These are phyloP conservation scores for Eriocheir sinensis DNA, from an alignment of 1,140 invertebrate genomes.

Conservation along the genomic window DNA sequence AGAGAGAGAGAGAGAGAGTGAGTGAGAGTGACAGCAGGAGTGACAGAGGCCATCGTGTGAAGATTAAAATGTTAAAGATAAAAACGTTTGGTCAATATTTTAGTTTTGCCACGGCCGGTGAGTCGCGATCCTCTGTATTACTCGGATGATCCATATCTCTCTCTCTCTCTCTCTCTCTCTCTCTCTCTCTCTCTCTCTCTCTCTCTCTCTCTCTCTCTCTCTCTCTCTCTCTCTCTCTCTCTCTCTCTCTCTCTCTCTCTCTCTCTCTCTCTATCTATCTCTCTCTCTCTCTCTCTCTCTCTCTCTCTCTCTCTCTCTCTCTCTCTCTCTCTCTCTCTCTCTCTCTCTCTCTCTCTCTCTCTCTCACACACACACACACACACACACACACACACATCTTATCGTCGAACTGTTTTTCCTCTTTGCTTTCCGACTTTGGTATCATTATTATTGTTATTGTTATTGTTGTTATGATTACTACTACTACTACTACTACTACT, in stretches of 20 bases:
- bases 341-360: no score
- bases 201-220: no score
- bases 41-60: background rate
- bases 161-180: no score
- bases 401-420: background rate
- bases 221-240: no score
- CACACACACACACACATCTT: background rate
- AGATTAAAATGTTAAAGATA: conserved; percentile 27
- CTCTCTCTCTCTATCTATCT: no score
- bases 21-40: background rate
- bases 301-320: no score
- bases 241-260: no score
- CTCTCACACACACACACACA: background rate
- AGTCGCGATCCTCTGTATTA: background rate
- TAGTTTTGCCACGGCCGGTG: background rate
- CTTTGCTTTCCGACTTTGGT: background rate
- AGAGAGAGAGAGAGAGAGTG: background rate
- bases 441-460: background rate
- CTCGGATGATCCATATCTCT: background rate
- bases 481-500: background rate
- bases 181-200: no score
- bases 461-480: background rate
- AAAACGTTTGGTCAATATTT: background rate
- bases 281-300: no score
- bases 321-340: no score